Conservation (phyloP, 1,140 invertebrate genomes). For the Lucilia cuprina region DNA sequence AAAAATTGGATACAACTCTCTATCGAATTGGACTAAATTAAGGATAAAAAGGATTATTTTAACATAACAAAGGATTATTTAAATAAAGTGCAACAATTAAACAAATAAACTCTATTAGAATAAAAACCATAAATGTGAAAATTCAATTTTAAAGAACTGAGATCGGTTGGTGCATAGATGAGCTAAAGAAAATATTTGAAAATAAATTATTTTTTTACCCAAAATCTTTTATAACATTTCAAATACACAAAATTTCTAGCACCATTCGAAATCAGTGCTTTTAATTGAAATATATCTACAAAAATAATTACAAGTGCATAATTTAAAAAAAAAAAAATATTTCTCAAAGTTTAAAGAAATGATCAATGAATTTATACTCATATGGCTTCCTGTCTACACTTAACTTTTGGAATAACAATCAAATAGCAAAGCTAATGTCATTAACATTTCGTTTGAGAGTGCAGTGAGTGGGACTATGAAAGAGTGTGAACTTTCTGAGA, state of each 20-base stretch:
- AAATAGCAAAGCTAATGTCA: conserved; percentile 12
- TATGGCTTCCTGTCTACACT: conserved; percentile 6
- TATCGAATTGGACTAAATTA: neutral
- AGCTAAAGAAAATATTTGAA: conserved; percentile 17
- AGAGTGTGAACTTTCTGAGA: neutral
- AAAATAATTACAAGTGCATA: neutral
- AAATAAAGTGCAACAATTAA: neutral
- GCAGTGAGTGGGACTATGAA: neutral
- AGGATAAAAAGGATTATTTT: conserved; percentile 8
- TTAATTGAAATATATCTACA: conserved; percentile 38
- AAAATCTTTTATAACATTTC: neutral
- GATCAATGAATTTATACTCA: neutral
- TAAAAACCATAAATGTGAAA: neutral
- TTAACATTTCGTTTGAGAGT: neutral
- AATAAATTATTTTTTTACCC: neutral
- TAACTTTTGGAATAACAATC: neutral
- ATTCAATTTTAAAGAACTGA: conserved; percentile 42
- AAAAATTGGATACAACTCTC: neutral
- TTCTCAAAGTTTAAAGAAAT: conserved; percentile 1
- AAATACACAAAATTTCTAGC: conserved; percentile 39
- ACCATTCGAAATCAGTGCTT: conserved; percentile 45
- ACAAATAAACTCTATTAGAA: neutral
- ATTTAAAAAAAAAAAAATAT: neutral
- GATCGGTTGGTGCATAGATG: conserved; percentile 43
- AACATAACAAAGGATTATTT: neutral